These are phyloP conservation scores for Willisornis vidua DNA, from an alignment of 2,113 vertebrate species.

Conservation along the genomic window DNA sequence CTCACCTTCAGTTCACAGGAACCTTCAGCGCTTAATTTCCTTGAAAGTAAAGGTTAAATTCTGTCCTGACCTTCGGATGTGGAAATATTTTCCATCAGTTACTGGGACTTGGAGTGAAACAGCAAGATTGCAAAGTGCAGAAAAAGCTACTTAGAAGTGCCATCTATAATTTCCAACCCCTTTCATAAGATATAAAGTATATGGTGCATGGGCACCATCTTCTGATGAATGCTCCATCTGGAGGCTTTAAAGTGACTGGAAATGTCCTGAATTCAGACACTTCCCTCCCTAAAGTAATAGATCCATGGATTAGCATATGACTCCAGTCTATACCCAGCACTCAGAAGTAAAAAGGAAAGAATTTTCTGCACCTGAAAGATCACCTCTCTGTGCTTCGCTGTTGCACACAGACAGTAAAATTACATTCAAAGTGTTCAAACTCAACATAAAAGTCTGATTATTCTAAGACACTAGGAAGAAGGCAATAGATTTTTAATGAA, in stretches of 20 bases:
- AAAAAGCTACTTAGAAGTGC: not conserved
- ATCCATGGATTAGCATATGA: not conserved
- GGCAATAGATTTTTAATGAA: constrained; percentile 34
- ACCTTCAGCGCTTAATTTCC: not conserved
- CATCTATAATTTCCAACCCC: not conserved
- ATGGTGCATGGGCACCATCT: constrained; percentile 2
- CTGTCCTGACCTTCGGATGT: not conserved
- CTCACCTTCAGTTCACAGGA: not conserved
- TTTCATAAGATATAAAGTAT: not conserved
- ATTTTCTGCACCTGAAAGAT: constrained; percentile 34
- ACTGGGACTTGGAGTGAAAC: not conserved
- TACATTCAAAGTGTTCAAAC: constrained; percentile 20
- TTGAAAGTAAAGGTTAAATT: constrained; percentile 1
- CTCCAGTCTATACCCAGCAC: not conserved
- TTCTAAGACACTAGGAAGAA: not conserved
- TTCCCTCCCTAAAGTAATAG: not conserved
- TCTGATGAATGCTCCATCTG: constrained; percentile 4
- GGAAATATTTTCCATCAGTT: not conserved
- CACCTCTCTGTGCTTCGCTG: not conserved
- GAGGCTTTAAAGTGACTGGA: constrained; percentile 16
- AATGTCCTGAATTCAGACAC: constrained; percentile 9
- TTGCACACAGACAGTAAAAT: constrained; percentile 23
- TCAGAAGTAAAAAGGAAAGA: not conserved
- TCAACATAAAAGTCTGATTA: constrained; percentile 40
- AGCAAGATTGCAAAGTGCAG: not conserved